Evolutionary conservation across 2,797 vertebrate genomes (phyloP).

Genomic region (Pteropus rufus): DNA sequence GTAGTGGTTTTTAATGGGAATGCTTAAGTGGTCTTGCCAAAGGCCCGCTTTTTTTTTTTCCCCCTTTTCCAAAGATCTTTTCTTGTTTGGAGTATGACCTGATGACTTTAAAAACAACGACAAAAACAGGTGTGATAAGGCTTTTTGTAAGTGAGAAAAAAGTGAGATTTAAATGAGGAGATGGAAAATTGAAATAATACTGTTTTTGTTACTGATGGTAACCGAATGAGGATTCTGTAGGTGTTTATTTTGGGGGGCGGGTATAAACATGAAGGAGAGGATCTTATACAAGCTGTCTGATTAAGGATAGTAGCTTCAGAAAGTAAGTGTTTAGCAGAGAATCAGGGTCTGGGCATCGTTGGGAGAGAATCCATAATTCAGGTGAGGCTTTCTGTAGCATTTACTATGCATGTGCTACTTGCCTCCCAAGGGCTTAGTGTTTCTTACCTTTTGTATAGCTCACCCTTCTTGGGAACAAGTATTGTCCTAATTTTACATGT

Average conservation of each 20-base stretch:
- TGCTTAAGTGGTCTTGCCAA: background rate
- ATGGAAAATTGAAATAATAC: constrained; percentile 20
- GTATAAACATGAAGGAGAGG: background rate
- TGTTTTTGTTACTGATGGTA: background rate
- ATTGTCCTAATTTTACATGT: background rate
- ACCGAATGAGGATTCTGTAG: background rate
- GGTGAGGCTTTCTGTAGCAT: background rate
- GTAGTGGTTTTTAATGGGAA: background rate
- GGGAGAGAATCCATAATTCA: background rate
- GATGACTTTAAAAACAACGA: background rate
- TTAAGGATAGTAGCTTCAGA: background rate
- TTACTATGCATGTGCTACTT: background rate
- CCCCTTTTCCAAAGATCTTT: background rate
- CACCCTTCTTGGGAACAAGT: background rate
- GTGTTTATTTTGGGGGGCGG: background rate
- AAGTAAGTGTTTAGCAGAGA: background rate
- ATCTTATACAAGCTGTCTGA: background rate
- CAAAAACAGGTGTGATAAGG: background rate
- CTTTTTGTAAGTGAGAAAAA: background rate
- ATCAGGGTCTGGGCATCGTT: fast-evolving
- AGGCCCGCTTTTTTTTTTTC: background rate
- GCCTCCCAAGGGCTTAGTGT: fast-evolving
- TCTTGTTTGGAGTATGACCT: background rate
- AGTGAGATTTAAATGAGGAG: constrained; percentile 20
- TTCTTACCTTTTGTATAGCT: background rate